Percentiles rank a stretch among this genome's conserved stretches.
These are phyloP conservation scores for Formica selysi DNA, from an alignment of 1,140 invertebrate species.

Conservation along the genomic window DNA sequence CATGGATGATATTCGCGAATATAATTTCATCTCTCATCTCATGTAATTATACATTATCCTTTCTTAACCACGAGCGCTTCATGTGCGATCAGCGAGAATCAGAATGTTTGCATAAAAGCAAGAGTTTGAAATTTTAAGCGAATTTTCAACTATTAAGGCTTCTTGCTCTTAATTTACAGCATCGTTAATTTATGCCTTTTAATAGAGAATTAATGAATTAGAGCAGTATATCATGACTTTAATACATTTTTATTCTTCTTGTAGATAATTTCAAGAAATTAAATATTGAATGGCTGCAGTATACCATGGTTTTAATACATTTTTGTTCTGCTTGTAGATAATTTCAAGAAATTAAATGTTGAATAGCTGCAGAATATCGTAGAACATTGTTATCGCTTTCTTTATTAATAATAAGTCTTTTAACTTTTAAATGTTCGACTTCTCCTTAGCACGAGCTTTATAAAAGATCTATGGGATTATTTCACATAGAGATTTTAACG, in stretches of 20 bases:
- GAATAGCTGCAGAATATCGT: not conserved
- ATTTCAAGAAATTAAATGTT: not conserved
- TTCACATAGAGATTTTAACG: not conserved
- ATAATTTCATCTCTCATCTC: constrained; percentile 14
- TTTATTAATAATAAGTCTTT: not conserved
- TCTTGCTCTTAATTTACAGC: not conserved
- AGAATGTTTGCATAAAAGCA: not conserved
- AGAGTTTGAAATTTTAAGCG: not conserved
- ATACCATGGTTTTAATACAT: not conserved
- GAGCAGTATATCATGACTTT: not conserved
- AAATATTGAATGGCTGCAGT: not conserved
- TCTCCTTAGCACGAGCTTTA: not conserved
- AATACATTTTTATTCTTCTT: not conserved
- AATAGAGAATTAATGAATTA: not conserved
- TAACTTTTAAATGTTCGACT: not conserved
- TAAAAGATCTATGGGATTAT: not conserved
- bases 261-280: not conserved
- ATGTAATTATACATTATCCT: not conserved
- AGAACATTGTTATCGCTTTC: not conserved
- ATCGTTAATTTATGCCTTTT: not conserved
- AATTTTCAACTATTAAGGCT: not conserved
- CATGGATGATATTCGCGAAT: not conserved
- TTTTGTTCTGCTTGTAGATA: not conserved
- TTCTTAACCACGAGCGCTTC: not conserved
- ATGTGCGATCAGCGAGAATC: not conserved